Evolutionary conservation across 2,888 invertebrate species (phyloP), one percentile per base, ranked within the genome.

Genomic region (Caenorhabditis panamensis): DNA sequence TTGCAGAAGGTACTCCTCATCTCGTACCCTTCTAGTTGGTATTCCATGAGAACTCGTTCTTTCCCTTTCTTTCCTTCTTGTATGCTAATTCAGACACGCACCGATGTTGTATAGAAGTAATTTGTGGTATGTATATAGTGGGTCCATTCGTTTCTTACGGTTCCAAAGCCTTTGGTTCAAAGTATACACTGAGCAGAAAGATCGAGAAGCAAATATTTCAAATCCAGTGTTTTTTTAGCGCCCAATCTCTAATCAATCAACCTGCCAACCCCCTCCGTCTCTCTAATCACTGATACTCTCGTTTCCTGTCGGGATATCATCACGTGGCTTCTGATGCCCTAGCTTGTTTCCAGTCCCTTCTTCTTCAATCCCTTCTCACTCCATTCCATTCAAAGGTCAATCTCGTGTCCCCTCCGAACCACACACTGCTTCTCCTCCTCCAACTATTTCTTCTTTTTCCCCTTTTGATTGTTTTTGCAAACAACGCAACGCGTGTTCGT

Each of bases 381-480:
- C 28, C 36, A 18, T 31, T 44, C 54, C 56, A 44, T 62, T 54
- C 71, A 72, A 63, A 72, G 72, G 72, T 72, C 72, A 72, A 56
- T 63, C 54, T 63, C 56, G 63, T 72, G 56, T 47, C 26, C n/a
- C 16, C 54, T 16, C 28, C 56, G 36, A 24, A 41, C 59, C n/a
- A 11, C 36, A 8, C 36, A 16, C 37, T n/a, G 18, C 51, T 24
- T 31, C 63, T 20, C 53, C 22, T 20, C 20, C 59, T 28, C 18
- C 18, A 36, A 28, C 61, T 31, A 37, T 28, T 31, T 24, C 59
- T 26, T 22, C 51, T 69, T 59, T 26, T 69, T 69, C 69, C 59
- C 59, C 44, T 71, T 72, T 56, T 54, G 61, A 72, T 72, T 72
- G 72, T 64, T 73, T 73, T 73, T 73, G 72, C 72, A 73, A 73